phyloP scores from a whole-genome alignment of 2,888 invertebrate species.

The Apamea epomidion region DNA sequence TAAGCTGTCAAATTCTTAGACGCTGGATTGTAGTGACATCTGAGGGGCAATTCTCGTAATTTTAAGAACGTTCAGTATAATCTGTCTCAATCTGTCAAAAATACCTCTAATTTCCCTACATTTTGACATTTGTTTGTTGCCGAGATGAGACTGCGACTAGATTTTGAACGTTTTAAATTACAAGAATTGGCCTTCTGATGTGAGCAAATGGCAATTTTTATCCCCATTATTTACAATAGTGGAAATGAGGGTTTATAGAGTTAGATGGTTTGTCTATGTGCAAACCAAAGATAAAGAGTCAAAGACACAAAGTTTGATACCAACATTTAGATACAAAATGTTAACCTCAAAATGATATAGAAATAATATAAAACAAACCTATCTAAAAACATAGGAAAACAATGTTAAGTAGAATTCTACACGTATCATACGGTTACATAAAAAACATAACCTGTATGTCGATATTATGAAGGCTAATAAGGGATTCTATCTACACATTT shows the following conservation, averaged over 20 bases:
- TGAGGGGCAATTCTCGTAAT: too few species aligned
- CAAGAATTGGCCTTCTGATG: too few species aligned
- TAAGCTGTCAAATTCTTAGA: too few species aligned
- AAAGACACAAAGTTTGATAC: conserved; percentile 19
- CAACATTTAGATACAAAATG: conserved; percentile 50
- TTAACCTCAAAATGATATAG: conserved; percentile 42
- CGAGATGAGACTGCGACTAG: too few species aligned
- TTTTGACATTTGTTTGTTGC: too few species aligned
- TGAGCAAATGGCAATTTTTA: too few species aligned
- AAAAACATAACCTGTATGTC: not conserved
- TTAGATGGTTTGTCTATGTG: conserved; percentile 11
- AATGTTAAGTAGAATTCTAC: not conserved
- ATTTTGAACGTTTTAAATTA: too few species aligned
- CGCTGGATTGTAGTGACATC: too few species aligned
- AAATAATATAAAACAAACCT: not conserved
- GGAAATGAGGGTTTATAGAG: not conserved
- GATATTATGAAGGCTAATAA: not conserved
- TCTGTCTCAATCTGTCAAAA: too few species aligned
- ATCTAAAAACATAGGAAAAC: not conserved
- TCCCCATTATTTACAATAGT: not conserved
- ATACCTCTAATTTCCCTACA: too few species aligned
- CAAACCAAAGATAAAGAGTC: conserved; percentile 14
- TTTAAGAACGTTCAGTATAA: too few species aligned
- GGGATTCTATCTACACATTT: conserved; percentile 1
- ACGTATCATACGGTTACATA: not conserved